Evolutionary conservation across 1,140 invertebrate genomes (phyloP).

Genomic region (Lepidurus apus): DNA sequence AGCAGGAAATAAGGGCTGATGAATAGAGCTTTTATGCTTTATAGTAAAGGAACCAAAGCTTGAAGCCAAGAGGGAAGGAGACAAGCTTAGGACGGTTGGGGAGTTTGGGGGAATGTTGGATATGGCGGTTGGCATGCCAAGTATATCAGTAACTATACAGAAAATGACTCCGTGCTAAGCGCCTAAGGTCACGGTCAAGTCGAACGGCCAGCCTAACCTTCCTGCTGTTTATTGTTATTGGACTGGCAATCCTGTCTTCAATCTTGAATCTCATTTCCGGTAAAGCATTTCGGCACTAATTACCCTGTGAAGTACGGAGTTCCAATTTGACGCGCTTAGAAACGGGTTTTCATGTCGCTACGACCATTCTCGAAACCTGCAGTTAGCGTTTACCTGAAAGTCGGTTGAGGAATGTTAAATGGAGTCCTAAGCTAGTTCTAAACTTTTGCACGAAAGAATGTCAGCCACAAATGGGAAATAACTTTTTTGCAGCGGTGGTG

Average conservation of each 20-base stretch:
- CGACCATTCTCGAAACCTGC: no score
- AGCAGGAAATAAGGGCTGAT: slow-evolving; percentile 10
- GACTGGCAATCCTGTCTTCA: not conserved
- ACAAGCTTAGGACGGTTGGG: not conserved
- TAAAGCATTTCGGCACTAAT: not conserved
- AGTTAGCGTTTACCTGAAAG: no score
- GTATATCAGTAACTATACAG: not conserved
- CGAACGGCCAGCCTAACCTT: not conserved
- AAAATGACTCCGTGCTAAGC: not conserved
- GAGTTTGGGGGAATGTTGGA: not conserved
- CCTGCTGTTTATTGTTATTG: not conserved
- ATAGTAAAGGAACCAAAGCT: not conserved
- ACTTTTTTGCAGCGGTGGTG: not conserved
- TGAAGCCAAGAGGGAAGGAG: not conserved
- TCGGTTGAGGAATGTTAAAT: no score
- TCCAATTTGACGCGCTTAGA: not conserved
- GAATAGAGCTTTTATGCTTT: slow-evolving; percentile 7
- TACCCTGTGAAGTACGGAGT: not conserved
- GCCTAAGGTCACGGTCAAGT: not conserved
- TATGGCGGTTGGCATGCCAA: not conserved
- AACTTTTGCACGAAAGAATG: not conserved
- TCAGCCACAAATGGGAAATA: not conserved
- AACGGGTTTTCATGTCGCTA: no score
- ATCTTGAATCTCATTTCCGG: not conserved
- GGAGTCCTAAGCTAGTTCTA: no score